Base-by-base conservation (phyloP, 2,888 invertebrate genomes). In the Coelogynopora nodosa region DNA sequence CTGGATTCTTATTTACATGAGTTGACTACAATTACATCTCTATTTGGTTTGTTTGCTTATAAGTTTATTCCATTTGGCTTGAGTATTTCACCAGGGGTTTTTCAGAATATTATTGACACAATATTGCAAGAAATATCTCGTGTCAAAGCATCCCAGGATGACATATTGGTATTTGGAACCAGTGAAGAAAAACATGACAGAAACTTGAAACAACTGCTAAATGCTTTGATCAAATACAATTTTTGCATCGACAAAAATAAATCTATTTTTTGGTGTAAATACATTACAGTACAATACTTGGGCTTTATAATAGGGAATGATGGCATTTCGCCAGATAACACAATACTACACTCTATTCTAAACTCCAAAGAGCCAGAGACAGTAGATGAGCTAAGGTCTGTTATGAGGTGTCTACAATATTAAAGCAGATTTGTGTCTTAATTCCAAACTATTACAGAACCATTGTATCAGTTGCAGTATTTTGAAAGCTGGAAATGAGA, bases 161-260 rank as follows among this genome's bases (percentile, higher is more conserved):
- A 82, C 28, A 82, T 82, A 5, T 13, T 82, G 30, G 82, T 82
- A 29, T 82, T 26, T 30, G 23, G 82, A 29, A 27, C 82, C 28
- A 5, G 30, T 13, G 13, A 30, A 30, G 13, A 29, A 18, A 18
- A 82, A 29, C 82, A 82, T 30, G 29, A 82, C 29, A 30, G 23
- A 82, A 30, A 82, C 28, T 30, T 82, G 13, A 29, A 30, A 30
- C 30, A 30, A 13, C 82, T 82, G 30, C 31, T 82, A 29, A 29
- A 82, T 23, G 23, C 29, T 23, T 82, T 82, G 82, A 82, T 30
- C 82, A 82, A 82, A 30, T 82, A 82, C 82, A 82, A 82, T 30
- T 5, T 82, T 5, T 30, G 31, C 30, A 82, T 82, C 82, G 28
- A 82, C 31, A 82, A 30, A 28, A 23, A 82, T 27, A 82, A 26